These are phyloP conservation scores for Uria aalge DNA, from an alignment of 2,113 vertebrate genomes.

Conservation along the genomic window DNA sequence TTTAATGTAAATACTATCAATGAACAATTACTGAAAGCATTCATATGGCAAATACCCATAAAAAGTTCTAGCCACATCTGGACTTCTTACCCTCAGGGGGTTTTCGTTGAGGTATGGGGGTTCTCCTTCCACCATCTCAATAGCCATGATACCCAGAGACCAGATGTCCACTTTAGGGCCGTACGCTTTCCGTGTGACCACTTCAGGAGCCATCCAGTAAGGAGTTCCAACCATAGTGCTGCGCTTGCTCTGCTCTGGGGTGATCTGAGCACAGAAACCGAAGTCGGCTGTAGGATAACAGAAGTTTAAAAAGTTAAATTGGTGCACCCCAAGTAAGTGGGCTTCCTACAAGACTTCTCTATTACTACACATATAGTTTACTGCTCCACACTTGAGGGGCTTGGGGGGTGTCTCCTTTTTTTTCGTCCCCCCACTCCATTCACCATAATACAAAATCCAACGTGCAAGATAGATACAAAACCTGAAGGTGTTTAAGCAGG, in stretches of 20 bases:
- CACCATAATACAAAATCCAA: background rate
- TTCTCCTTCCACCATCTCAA: conserved; percentile 99
- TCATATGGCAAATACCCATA: background rate
- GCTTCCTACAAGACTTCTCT: background rate
- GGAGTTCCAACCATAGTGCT: conserved; percentile 99
- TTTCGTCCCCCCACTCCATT: background rate
- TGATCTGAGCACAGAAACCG: conserved; percentile 98
- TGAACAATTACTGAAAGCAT: background rate
- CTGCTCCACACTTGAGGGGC: background rate
- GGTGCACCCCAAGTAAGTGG: background rate
- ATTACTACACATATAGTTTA: background rate
- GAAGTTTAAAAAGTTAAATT: background rate
- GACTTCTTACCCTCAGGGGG: conserved; percentile 88
- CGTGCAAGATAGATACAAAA: background rate
- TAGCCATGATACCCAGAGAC: conserved; percentile 98
- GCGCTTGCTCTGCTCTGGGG: conserved; percentile 96
- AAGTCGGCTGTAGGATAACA: conserved; percentile 87
- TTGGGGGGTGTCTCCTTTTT: background rate
- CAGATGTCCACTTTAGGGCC: conserved; percentile 98
- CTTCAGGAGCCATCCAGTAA: conserved; percentile 99
- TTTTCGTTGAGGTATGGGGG: conserved; percentile 99
- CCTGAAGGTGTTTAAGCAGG: conserved; percentile 14
- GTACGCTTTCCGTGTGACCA: conserved; percentile 96
- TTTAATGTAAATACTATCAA: background rate
- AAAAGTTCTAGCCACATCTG: background rate